A percentile compares a stretch with the other conserved stretches of the same genome.
These are phyloP conservation scores for Pelosia muscerda DNA, from an alignment of 2,888 invertebrate genomes.

Conservation along the genomic window DNA sequence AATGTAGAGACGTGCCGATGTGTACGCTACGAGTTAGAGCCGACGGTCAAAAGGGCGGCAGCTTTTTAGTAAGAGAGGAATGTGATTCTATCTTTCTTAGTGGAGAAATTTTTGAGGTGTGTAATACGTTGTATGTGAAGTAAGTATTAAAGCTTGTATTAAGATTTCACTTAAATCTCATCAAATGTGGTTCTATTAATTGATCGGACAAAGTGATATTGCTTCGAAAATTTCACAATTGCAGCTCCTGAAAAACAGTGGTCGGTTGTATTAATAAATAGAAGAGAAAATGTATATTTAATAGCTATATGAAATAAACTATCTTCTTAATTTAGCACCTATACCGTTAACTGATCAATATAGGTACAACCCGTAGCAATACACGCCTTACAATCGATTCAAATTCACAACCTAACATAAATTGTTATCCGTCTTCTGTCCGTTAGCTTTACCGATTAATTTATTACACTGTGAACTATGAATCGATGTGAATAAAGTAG, in stretches of 20 bases:
- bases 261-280: too few relatives aligned
- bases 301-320: background rate
- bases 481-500: background rate
- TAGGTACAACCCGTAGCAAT: background rate
- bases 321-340: background rate
- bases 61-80: slow-evolving; percentile 32
- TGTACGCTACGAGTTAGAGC: slow-evolving; percentile 69
- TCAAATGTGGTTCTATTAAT: background rate
- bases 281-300: too few relatives aligned
- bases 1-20: slow-evolving; percentile 71
- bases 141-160: background rate
- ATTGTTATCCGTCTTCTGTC: background rate
- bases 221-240: background rate
- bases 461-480: background rate
- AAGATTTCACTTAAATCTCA: background rate
- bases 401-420: background rate
- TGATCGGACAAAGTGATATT: background rate
- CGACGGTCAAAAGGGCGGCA: slow-evolving; percentile 44
- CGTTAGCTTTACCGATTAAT: background rate
- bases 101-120: slow-evolving; percentile 13
- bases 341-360: background rate
- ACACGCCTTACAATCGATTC: background rate
- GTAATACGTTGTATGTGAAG: slow-evolving; percentile 8
- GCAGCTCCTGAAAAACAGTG: background rate
- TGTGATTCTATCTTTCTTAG: slow-evolving; percentile 23